Evolutionary conservation across 2,888 invertebrate species (phyloP), one percentile per base, ranked within the genome.

Genomic region (Odontocolon sp.): DNA sequence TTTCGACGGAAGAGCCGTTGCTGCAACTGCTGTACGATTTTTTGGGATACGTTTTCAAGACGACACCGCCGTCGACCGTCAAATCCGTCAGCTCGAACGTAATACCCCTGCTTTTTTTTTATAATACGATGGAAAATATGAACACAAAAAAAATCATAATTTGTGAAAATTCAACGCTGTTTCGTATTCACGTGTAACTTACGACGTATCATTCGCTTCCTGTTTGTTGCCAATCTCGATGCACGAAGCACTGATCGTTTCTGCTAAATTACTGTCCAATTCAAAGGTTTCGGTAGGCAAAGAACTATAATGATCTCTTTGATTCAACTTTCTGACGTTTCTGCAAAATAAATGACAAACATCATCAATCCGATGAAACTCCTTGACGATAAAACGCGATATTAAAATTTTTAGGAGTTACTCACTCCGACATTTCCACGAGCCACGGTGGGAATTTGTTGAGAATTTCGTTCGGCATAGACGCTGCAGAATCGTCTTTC

Each of bases 351-450:
- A 42, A 68, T 47, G 31, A 11, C 36, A 31, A 59, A 16, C 14
- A 61, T 50, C 26, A 40, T 21, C 59, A 52, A 52, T 16, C 1
- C 14, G 26, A 56, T 14, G 31, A 23, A 47, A 38, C 9, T 50
- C 21, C 6, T 70, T 52, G 38, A 59, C 33, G 5, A 47, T 18
- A 28, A 18, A 71, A 52, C 38, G 9, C 36, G 21, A 8, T 11
- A 40, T 11, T 2, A 69, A 31, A 14, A 50, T 1, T 1, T 23
- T 4, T 11, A 8, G 1, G 45, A 3, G n/a, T 5, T 70, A 82
- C 82, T 66, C 81, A 86, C 86, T 85, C 84, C 4, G 82, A 80
- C 86, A 86, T 86, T 79, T 86, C 86, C 68, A 81, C 16, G 9
- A 86, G 78, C 86, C 86, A 86, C 11, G 83, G 77, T 54, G 86